Evolutionary conservation across 2,888 invertebrate genomes (phyloP), one percentile per base, ranked within the genome.

Genomic region (Pycnomerus fuliginosus): DNA sequence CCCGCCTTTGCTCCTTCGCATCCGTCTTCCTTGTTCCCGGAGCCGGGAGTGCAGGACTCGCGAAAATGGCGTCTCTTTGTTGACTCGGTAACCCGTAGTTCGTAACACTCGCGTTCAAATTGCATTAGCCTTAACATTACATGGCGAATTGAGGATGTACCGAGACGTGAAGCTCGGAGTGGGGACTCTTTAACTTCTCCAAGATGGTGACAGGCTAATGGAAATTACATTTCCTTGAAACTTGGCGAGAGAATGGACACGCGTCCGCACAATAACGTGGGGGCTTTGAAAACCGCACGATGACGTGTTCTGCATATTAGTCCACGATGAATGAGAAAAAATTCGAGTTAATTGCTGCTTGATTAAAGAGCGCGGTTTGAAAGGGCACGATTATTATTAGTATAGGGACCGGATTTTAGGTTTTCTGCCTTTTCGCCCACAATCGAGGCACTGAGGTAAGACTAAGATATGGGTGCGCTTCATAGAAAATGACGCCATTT

Each of bases 41-140:
- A 50, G 55, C 52, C 55, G 43, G 50, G n/a, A n/a, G n/a, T n/a
- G n/a, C n/a, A n/a, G n/a, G 56, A 56, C 53, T 55, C 52, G 64
- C 58, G 69, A 66, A 69, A 70, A 70, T 69, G 68, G 68, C 67
- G 69, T 64, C 65, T 62, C 62, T 68, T 69, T 71, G 70, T 70
- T 70, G 70, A 70, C 68, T 69, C 68, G 66, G 67, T 65, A 67
- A 65, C 65, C 59, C 64, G 68, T 57, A 68, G 69, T 68, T 69
- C 67, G 68, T 69, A 70, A 70, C 71, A 68, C 69, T 68, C 64
- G 66, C 68, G 67, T 67, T 68, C 70, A 74, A 74, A 74, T 74
- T 74, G 72, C 73, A 74, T 74, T 74, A 74, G 73, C 73, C 71
- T 73, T 71, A 71, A 72, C 73, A 74, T 74, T 74, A 74, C 73